Evolutionary conservation across 2,888 invertebrate species (phyloP), one percentile per base, ranked within the genome.

Genomic region (Uloborus plumipes): DNA sequence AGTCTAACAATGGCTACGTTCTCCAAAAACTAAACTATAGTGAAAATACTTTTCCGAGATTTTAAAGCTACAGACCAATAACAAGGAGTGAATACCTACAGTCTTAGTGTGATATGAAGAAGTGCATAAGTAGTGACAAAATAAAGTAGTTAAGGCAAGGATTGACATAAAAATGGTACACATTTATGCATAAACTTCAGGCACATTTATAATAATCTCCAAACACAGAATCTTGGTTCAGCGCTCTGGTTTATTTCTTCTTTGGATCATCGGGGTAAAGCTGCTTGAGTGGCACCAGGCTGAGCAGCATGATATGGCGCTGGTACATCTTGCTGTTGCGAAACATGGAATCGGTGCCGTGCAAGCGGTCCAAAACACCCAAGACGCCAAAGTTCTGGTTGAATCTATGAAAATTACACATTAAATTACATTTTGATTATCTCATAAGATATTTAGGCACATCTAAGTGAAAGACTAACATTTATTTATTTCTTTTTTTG

Each of bases 361-460:
- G 95, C 11, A 95, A 89, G 66, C 94, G 92, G 88, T 95, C 95
- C 87, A 95, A 89, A 0, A 95, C 92, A 0, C 95, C 95, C 84
- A 95, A 89, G 1, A 95, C 94, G 1, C 95, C 95, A 88, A 92
- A 95, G 88, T 94, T 94, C 87, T 95, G 94, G 87, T 93, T 95
- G 89, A 95, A 95, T 89, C 95, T 95, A 15, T 74, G 70, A 58
- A 79, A 26, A n/a, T 61, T 15, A 50, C 13, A 31, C 13, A 14
- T 55, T 55, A 18, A 55, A 55, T 39, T 1, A 39, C 9, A 11
- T 1, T 39, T 39, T 11, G 11, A 11, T 39, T 39, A 11, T 9
- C 7, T 39, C 7, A 31, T 51, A 47, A 59, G 15, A 20, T 20
- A 18, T 26, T 26, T 26, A 3, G 26, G 26, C 26, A 26, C n/a